Percentiles rank a stretch among this genome's conserved stretches.
These are phyloP conservation scores for Montipora sp. DNA, from an alignment of 64 coral and sea anemone species.

Conservation along the genomic window DNA sequence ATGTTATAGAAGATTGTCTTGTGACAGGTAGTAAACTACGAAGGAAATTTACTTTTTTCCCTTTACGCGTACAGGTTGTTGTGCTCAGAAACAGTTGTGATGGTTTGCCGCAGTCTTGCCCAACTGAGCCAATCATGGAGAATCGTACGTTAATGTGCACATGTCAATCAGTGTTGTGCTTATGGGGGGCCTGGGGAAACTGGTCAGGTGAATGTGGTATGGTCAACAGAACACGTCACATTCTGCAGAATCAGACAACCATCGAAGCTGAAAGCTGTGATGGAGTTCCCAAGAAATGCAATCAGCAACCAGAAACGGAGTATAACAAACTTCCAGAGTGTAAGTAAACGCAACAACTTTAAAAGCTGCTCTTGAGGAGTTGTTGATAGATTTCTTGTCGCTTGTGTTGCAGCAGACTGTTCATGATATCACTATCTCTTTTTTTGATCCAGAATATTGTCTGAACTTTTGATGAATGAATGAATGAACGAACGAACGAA, in stretches of 20 bases:
- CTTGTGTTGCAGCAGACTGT: too few relatives aligned
- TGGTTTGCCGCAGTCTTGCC: slow-evolving; percentile 15
- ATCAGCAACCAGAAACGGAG: slow-evolving; percentile 44
- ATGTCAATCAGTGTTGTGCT: slow-evolving; percentile 46
- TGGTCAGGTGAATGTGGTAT: slow-evolving; percentile 54
- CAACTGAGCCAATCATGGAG: slow-evolving; percentile 29
- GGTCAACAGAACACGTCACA: slow-evolving; percentile 60
- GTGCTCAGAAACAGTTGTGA: slow-evolving; percentile 12
- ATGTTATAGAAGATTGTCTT: too few relatives aligned
- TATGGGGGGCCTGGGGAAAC: slow-evolving; percentile 31
- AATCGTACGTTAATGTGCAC: slow-evolving; percentile 42
- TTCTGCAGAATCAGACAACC: slow-evolving; percentile 38
- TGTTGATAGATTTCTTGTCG: too few relatives aligned
- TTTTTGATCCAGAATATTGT: too few relatives aligned
- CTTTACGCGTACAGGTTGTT: neutral
- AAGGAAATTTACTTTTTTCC: too few relatives aligned
- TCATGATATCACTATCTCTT: too few relatives aligned
- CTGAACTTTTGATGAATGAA: too few relatives aligned
- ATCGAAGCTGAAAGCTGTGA: slow-evolving; percentile 58
- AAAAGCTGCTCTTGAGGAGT: neutral
- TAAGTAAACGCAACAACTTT: neutral
- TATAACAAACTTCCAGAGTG: slow-evolving; percentile 64
- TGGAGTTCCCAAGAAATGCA: slow-evolving; percentile 55
- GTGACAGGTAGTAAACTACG: too few relatives aligned
- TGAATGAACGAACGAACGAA: too few relatives aligned